Evolutionary conservation across 1,140 invertebrate genomes (phyloP).

Genomic region (Camponotus floridanus): DNA sequence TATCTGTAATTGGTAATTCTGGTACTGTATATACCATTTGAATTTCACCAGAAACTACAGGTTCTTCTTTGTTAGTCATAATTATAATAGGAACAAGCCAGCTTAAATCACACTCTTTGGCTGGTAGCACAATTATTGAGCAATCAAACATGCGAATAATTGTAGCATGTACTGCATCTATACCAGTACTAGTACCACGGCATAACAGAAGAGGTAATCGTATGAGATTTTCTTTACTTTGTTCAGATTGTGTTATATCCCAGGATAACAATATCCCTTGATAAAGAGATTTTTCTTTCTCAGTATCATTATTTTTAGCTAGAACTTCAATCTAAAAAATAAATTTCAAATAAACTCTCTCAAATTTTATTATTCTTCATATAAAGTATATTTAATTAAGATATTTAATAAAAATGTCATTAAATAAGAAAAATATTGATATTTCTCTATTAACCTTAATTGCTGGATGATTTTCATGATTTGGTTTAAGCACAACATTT

Average conservation of each 20-base stretch:
- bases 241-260: conserved; percentile 55
- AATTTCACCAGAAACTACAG: conserved; percentile 62
- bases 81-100: conserved; percentile 80
- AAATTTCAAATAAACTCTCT: conserved; percentile 19
- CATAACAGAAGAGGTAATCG: conserved; percentile 80
- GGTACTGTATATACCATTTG: conserved; percentile 78
- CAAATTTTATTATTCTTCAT: conserved; percentile 10
- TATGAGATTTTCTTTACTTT: conserved; percentile 49
- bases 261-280: conserved; percentile 80
- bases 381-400: conserved; percentile 54
- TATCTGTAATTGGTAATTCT: conserved; percentile 70
- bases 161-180: conserved; percentile 74
- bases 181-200: conserved; percentile 77
- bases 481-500: conserved; percentile 50
- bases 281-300: conserved; percentile 74
- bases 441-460: conserved; percentile 70
- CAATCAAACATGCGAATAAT: conserved; percentile 82
- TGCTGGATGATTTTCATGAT: conserved; percentile 67
- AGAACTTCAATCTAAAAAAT: conserved; percentile 78
- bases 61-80: conserved; percentile 50
- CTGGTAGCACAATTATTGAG: conserved; percentile 71
- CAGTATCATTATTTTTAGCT: conserved; percentile 30
- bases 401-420: conserved; percentile 18
- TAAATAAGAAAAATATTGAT: conserved; percentile 10
- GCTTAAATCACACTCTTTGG: conserved; percentile 76